phyloP scores from a whole-genome alignment of 2,113 vertebrate genomes.

The Condylura cristata region DNA sequence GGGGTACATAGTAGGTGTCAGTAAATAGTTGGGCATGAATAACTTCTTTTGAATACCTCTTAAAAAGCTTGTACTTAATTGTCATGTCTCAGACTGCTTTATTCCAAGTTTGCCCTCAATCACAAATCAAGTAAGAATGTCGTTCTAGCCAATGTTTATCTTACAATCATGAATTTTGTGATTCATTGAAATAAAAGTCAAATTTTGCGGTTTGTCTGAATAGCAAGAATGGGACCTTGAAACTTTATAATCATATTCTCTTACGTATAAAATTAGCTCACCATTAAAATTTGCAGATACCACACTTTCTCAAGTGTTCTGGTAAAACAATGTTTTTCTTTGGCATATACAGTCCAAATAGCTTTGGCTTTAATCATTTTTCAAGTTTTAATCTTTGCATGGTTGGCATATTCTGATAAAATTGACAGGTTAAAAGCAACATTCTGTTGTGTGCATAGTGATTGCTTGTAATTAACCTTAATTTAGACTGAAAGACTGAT shows the following conservation, averaged over 20 bases:
- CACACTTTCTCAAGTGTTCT: conserved; percentile 61
- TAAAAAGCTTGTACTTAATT: neutral
- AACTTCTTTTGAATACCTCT: neutral
- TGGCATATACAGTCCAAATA: conserved; percentile 73
- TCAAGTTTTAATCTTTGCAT: conserved; percentile 75
- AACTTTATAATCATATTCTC: neutral
- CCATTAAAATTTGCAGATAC: conserved; percentile 39
- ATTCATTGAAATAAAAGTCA: neutral
- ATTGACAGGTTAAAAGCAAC: conserved; percentile 66
- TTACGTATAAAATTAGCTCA: conserved; percentile 43
- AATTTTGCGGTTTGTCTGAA: conserved; percentile 35
- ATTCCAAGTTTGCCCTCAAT: neutral
- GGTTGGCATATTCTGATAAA: conserved; percentile 75
- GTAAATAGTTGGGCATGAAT: conserved; percentile 16
- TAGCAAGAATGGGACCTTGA: neutral
- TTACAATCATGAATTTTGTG: neutral
- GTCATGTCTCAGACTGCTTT: neutral
- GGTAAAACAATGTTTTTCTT: conserved; percentile 65
- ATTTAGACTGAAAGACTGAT: conserved; percentile 46
- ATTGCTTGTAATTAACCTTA: conserved; percentile 65
- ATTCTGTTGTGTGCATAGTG: conserved; percentile 68
- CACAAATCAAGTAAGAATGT: neutral
- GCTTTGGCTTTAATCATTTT: conserved; percentile 79
- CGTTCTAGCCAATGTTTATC: neutral
- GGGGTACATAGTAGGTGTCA: neutral